A percentile compares a stretch with the other conserved stretches of the same genome.
phyloP scores from a whole-genome alignment of 2,113 vertebrate species.

The Microtus oregoni region DNA sequence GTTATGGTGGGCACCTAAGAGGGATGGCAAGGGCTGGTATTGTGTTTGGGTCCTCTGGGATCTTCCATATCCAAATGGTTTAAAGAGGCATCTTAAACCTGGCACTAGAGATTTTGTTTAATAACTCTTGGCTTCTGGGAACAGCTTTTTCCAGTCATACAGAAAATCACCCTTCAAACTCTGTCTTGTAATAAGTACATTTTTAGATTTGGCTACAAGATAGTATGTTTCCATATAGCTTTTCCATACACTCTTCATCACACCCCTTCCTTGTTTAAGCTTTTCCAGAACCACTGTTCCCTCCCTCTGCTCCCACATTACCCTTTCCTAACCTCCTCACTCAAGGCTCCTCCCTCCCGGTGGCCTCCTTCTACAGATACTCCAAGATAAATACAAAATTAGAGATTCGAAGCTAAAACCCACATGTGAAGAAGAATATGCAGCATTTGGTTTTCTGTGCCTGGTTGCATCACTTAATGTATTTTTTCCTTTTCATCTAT shows the following conservation, averaged over 20 bases:
- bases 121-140: not conserved
- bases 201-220: not conserved
- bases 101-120: not conserved
- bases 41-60: not conserved
- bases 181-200: not conserved
- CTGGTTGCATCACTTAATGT: not conserved
- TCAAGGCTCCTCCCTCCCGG: not conserved
- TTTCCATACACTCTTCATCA: not conserved
- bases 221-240: not conserved
- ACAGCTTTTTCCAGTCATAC: not conserved
- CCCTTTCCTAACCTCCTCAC: not conserved
- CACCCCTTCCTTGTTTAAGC: not conserved
- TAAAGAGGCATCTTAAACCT: not conserved
- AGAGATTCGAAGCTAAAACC: not conserved
- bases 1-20: not conserved
- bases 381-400: not conserved
- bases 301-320: not conserved
- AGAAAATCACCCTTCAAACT: not conserved
- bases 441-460: not conserved
- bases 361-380: not conserved
- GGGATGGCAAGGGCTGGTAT: not conserved
- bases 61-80: not conserved
- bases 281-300: not conserved
- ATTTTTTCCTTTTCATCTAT: not conserved
- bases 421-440: not conserved